phyloP scores from a whole-genome alignment of 2,113 vertebrate species.

The Varanus salvator region DNA sequence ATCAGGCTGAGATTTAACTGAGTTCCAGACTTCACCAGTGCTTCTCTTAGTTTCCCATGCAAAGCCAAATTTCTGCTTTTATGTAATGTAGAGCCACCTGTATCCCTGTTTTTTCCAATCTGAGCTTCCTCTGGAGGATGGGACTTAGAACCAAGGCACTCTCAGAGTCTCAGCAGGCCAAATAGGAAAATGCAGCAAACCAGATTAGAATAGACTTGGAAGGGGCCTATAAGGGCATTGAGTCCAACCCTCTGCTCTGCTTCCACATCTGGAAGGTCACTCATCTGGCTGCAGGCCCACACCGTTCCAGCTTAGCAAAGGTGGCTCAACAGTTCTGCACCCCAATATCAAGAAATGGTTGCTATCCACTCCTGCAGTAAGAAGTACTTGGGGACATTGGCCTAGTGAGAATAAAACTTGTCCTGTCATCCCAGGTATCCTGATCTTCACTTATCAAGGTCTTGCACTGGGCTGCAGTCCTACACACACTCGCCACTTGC shows the following conservation, averaged over 20 bases:
- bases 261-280: no score
- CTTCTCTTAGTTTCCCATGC: background rate
- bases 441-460: background rate
- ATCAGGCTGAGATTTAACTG: background rate
- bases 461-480: background rate
- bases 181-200: no score
- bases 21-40: background rate
- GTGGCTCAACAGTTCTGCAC: background rate
- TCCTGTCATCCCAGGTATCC: background rate
- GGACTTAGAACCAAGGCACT: no score
- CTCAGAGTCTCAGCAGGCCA: no score
- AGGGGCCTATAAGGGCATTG: no score
- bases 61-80: background rate
- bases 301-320: no score
- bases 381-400: background rate
- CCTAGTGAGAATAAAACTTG: background rate
- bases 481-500: background rate
- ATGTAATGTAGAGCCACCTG: no score
- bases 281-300: no score
- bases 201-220: no score
- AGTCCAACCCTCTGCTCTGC: no score
- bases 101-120: no score
- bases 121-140: no score
- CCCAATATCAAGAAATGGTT: background rate
- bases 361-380: background rate